Evolutionary conservation across 2,113 vertebrate genomes (phyloP).

Genomic region (Nymphicus hollandicus): DNA sequence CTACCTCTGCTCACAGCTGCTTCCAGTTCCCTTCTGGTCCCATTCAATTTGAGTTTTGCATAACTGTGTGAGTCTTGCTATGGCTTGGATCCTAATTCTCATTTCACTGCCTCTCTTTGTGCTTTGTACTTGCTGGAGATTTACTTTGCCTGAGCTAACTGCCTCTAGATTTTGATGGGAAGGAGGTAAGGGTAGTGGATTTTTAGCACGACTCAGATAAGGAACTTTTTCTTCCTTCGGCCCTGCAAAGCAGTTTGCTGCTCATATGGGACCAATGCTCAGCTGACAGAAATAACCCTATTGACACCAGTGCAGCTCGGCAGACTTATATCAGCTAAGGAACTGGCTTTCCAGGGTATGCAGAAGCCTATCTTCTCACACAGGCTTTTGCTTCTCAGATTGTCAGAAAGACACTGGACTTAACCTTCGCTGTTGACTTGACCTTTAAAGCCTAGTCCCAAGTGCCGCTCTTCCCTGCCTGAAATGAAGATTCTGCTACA

Average conservation of each 20-base stretch:
- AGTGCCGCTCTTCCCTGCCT: background rate
- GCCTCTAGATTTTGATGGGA: background rate
- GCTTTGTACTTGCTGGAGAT: background rate
- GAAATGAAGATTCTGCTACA: background rate
- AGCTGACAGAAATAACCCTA: background rate
- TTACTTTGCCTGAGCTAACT: background rate
- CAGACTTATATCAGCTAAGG: background rate
- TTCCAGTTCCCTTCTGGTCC: background rate
- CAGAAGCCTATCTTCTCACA: background rate
- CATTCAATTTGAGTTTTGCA: background rate
- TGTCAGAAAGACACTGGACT: constrained; percentile 7
- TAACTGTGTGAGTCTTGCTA: background rate
- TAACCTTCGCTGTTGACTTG: background rate
- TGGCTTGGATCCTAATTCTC: background rate
- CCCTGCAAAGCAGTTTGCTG: background rate
- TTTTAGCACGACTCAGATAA: background rate
- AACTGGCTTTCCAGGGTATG: background rate
- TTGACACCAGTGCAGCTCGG: background rate
- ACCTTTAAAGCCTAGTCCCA: constrained; percentile 11
- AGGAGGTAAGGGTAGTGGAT: background rate
- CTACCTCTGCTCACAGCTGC: background rate
- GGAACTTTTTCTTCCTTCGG: background rate
- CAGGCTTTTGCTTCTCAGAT: background rate
- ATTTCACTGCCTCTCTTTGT: background rate
- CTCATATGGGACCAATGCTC: background rate